Base-by-base conservation (phyloP, 2,797 vertebrate species). In the Peromyscus aztecus region DNA sequence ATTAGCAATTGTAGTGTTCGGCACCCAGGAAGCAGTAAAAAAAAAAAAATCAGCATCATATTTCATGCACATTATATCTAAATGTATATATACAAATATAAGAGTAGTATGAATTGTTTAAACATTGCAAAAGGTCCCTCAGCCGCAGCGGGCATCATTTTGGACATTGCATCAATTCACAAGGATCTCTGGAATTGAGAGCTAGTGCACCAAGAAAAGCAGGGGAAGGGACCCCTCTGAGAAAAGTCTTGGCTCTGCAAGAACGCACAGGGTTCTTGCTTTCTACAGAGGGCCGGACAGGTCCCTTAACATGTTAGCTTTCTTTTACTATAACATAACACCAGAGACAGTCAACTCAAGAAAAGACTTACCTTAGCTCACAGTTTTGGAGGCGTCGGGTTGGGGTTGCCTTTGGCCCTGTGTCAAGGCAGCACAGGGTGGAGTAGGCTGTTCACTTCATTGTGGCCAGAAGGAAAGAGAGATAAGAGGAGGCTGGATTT, bases 81-180 rank as follows among this genome's bases (percentile, higher is more conserved):
- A 94, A 91, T 85, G 78, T 37, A 29, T 76, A n/a, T 3, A 75
- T 9, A 71, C 31, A 31, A 37, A 82, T 43, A 16, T 46, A 52
- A 78, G 57, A 90, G 73, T 11, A 34, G 81, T 29, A 10, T 0
- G 59, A 89, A 8, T 34, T n/a, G 61, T 86, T 94, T 69, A 86
- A 87, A 61, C 52, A 40, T 19, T 23, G 34, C 24, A 27, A 80
- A 86, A 96, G 13, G 17, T 24, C 43, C 69, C 71, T 83, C 29
- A 0, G 76, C 27, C 17, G 0, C 76, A 14, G 1, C 0, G 52
- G 78, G 31, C 73, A 17, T 75, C 4, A 0, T 0, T 31, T 37
- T 55, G 71, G 46, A 52, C 49, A 21, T 3, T 29, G 24, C 71
- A 19, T 93, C 76, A 52, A 94, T 82, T 73, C 80, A 46, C 17